Evolutionary conservation across 2,113 vertebrate species (phyloP).

Genomic region (Ptychochromis oligacanthus): DNA sequence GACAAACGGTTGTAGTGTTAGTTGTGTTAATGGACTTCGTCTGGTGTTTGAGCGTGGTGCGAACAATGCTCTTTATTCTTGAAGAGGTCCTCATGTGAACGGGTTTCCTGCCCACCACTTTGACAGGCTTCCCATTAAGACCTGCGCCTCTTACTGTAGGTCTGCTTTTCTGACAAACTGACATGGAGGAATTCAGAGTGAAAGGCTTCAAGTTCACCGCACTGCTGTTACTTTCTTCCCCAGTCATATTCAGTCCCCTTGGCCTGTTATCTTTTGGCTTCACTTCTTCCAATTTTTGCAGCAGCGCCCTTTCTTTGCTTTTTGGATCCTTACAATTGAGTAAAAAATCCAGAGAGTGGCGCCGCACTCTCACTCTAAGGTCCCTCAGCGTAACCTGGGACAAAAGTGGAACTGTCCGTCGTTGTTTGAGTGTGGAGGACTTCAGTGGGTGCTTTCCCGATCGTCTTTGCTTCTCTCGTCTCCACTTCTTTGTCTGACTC

Average conservation of each 20-base stretch:
- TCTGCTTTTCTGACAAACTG: slow-evolving; percentile 6
- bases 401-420: slow-evolving; percentile 30
- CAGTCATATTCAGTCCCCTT: neutral
- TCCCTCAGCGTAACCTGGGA: slow-evolving; percentile 71
- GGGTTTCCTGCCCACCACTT: slow-evolving; percentile 31
- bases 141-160: neutral
- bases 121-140: slow-evolving; percentile 39
- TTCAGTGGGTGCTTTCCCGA: slow-evolving; percentile 52
- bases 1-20: neutral
- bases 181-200: slow-evolving; percentile 46
- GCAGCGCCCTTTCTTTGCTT: slow-evolving; percentile 73
- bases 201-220: slow-evolving; percentile 65
- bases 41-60: neutral
- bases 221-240: slow-evolving; percentile 10
- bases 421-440: slow-evolving; percentile 20
- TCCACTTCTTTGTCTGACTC: slow-evolving; percentile 73
- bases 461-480: slow-evolving; percentile 68
- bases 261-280: slow-evolving; percentile 30
- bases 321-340: slow-evolving; percentile 74
- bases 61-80: slow-evolving; percentile 56
- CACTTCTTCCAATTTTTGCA: slow-evolving; percentile 65
- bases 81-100: slow-evolving; percentile 53
- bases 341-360: slow-evolving; percentile 76
- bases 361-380: slow-evolving; percentile 71
- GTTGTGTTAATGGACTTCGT: neutral